A percentile compares a stretch with the other conserved stretches of the same genome.
These are phyloP conservation scores for Chrysopa pallens DNA, from an alignment of 1,140 invertebrate species.

Conservation along the genomic window DNA sequence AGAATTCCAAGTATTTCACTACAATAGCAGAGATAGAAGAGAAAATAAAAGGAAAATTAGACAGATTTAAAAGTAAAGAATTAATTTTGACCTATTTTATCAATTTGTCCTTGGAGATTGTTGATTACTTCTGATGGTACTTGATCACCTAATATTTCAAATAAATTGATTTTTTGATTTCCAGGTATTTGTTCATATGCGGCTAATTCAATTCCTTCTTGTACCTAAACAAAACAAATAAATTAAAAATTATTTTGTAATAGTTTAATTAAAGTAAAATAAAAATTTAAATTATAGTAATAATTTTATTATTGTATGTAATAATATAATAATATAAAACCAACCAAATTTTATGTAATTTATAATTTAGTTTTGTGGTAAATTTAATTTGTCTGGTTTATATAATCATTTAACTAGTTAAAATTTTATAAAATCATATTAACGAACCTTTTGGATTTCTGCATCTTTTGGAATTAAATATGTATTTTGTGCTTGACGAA, in stretches of 20 bases:
- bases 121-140: conserved; percentile 71
- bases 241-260: background rate
- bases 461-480: conserved; percentile 67
- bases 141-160: conserved; percentile 61
- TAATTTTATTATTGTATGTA: background rate
- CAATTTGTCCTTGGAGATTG: conserved; percentile 64
- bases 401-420: background rate
- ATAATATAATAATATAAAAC: background rate
- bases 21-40: no score
- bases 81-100: conserved; percentile 53
- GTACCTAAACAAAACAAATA: conserved; percentile 30
- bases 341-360: background rate
- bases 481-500: conserved; percentile 65
- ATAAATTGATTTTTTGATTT: conserved; percentile 61
- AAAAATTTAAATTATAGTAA: background rate
- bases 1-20: no score
- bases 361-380: background rate
- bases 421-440: background rate
- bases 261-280: background rate
- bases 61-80: no score
- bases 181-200: conserved; percentile 68
- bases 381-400: background rate
- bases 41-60: no score
- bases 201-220: conserved; percentile 65
- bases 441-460: conserved; percentile 52